Evolutionary conservation across 1,140 invertebrate species (phyloP), one percentile per base, ranked within the genome.

Genomic region (Ceratina japonica): DNA sequence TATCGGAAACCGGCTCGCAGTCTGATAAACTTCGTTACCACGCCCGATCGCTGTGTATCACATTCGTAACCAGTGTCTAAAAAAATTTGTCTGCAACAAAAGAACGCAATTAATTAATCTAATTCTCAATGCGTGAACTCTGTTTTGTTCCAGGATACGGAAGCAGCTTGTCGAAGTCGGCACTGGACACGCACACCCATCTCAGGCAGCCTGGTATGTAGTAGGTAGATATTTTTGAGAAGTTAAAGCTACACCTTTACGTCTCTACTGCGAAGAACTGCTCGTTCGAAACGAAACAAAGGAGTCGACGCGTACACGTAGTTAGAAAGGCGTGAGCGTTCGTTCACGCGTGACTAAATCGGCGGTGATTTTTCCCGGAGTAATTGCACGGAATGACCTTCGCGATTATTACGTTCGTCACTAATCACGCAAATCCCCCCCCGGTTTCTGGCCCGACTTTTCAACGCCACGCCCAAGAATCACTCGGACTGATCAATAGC

Each of bases 131-230:
- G 27, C 27, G 27, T 31, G 27, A 31, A 7, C 10, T 44, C 10
- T 10, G 37, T 56, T 56, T 56, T 56, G 54, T 56, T 56, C 95
- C 92, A 96, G 96, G 95, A 88, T 97, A 96, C 93, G 94, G 95
- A 86, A 95, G 95, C 88, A 96, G 97, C 93, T 94, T 95, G 91
- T 94, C 94, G 59, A 97, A 97, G 92, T 95, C 96, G 83, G 95
- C 95, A 77, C 91, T 97, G 88, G 96, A 97, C 91, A 95, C 96
- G 72, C 96, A 97, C 91, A 95, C 95, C 86, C 96, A 97, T 93
- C 94, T 97, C 84, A 94, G 96, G 91, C 96, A 97, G 93, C 96
- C 96, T 94, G 96, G 96, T 97, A 93, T 94, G 94, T 93, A 91
- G 88, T 91, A 89, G 88, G 89, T 89, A 90, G 87, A 89, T 90